Evolutionary conservation across 64 coral and sea anemone genomes (phyloP).

Genomic region (Montipora capricornis): DNA sequence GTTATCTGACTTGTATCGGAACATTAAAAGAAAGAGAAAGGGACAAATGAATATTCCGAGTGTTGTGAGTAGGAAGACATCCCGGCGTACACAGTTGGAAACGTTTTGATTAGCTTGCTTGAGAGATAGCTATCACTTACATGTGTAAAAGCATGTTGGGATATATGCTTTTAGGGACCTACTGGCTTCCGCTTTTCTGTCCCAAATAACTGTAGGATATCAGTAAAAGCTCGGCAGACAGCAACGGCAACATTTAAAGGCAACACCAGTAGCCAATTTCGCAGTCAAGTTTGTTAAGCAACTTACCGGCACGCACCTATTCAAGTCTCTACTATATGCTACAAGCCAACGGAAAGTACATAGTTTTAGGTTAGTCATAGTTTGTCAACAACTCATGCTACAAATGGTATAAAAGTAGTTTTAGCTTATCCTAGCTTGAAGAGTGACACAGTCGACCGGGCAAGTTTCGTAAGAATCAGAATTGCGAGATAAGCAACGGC

Average conservation of each 20-base stretch:
- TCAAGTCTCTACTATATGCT: too few relatives aligned
- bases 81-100: neutral
- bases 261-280: neutral
- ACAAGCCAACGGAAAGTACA: too few relatives aligned
- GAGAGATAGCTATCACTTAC: neutral
- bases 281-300: neutral
- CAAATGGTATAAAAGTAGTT: too few relatives aligned
- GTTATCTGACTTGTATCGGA: neutral
- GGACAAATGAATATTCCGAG: neutral
- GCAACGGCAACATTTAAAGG: neutral
- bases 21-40: neutral
- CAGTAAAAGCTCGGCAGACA: neutral
- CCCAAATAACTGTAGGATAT: constrained; percentile 3
- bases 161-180: neutral
- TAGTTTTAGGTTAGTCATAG: too few relatives aligned
- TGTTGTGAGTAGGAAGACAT: neutral
- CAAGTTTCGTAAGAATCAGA: too few relatives aligned
- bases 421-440: too few relatives aligned
- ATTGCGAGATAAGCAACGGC: too few relatives aligned
- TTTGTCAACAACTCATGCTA: too few relatives aligned
- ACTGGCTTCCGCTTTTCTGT: neutral
- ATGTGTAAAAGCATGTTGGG: neutral
- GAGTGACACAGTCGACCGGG: too few relatives aligned
- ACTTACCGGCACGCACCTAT: too few relatives aligned
- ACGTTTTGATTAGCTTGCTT: neutral